A percentile compares a stretch with the other conserved stretches of the same genome.
Evolutionary conservation across 2,113 vertebrate genomes (phyloP).

Genomic region (Pristiophorus japonicus): DNA sequence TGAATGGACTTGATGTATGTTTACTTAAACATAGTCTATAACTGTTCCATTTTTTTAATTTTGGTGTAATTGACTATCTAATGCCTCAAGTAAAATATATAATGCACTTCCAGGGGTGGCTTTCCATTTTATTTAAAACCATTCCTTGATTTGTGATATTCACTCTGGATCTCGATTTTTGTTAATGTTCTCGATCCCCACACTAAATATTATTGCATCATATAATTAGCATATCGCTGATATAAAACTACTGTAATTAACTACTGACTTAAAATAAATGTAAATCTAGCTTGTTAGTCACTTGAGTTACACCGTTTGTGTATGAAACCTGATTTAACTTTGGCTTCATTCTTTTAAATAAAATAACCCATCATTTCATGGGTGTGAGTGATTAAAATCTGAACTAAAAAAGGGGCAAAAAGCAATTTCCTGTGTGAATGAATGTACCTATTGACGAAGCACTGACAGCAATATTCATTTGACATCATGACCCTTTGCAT

Average conservation of each 20-base stretch:
- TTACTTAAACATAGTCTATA: not conserved
- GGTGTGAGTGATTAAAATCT: not conserved
- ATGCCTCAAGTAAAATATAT: not conserved
- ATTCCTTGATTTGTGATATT: not conserved
- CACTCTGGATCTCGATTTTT: not conserved
- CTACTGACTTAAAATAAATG: not conserved
- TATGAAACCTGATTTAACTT: not conserved
- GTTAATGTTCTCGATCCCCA: not conserved
- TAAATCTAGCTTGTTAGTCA: not conserved
- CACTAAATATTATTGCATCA: not conserved
- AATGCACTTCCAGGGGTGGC: not conserved
- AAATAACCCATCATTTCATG: not conserved
- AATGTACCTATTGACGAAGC: conserved; percentile 10
- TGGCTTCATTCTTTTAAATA: not conserved
- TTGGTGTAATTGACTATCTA: not conserved
- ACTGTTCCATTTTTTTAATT: not conserved
- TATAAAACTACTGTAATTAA: not conserved
- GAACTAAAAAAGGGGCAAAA: not conserved
- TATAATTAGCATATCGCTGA: not conserved
- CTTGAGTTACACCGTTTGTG: not conserved
- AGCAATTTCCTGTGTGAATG: conserved; percentile 8
- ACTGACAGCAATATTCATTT: not conserved
- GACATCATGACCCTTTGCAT: not conserved
- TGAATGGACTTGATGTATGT: not conserved
- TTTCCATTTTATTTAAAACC: not conserved